Evolutionary conservation across 2,113 vertebrate genomes (phyloP).

Genomic region (Pao palembangensis): DNA sequence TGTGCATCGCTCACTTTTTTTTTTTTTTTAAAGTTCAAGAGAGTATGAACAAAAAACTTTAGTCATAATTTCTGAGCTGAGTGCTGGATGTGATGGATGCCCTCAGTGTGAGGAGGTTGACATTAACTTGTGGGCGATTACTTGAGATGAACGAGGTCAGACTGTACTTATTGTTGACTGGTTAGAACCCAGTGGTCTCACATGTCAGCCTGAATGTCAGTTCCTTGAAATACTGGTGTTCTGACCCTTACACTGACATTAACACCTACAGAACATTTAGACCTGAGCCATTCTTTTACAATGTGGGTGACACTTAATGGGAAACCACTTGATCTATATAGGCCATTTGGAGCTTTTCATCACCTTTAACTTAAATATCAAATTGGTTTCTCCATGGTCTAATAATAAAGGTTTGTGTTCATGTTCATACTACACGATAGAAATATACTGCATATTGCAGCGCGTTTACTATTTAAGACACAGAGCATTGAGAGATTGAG

Average conservation of each 20-base stretch:
- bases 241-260: constrained; percentile 4
- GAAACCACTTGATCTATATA: constrained; percentile 7
- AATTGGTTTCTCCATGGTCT: constrained; percentile 3
- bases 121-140: constrained; percentile 32
- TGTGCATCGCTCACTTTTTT: constrained; percentile 8
- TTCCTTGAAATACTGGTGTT: not conserved
- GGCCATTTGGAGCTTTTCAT: not conserved
- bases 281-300: not conserved
- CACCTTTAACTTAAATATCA: constrained; percentile 6
- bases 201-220: constrained; percentile 1
- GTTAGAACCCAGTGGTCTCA: constrained; percentile 7
- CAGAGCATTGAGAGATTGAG: constrained; percentile 22
- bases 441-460: not conserved
- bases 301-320: not conserved
- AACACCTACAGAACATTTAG: not conserved
- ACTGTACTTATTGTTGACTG: constrained; percentile 5
- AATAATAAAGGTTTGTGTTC: constrained; percentile 21
- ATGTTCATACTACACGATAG: not conserved
- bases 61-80: constrained; percentile 8
- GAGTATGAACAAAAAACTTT: constrained; percentile 19
- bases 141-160: constrained; percentile 40
- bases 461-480: constrained; percentile 15
- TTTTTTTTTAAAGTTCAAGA: constrained; percentile 18
- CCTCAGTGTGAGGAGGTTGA: constrained; percentile 18
- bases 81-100: constrained; percentile 27